Evolutionary conservation across 2,797 vertebrate genomes (phyloP).

Genomic region (Pristis pectinata): DNA sequence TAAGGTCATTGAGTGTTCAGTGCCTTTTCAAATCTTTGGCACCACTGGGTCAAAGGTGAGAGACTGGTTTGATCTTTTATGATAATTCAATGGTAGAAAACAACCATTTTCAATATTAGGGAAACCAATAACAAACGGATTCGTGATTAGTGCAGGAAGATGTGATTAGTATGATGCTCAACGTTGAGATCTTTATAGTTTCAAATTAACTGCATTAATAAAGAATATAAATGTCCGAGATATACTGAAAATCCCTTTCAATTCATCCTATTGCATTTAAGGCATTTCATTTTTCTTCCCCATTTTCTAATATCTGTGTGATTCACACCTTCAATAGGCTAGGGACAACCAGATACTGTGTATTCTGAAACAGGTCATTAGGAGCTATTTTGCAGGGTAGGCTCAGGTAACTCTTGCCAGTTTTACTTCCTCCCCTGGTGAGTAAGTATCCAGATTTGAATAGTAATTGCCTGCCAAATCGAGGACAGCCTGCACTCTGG

Average conservation of each 20-base stretch:
- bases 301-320: not conserved
- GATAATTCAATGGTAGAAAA: slow-evolving; percentile 37
- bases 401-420: not conserved
- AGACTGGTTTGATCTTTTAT: slow-evolving; percentile 29
- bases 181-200: not conserved
- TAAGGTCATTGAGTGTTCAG: slow-evolving; percentile 20
- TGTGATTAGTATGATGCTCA: slow-evolving; percentile 20
- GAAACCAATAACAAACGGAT: slow-evolving; percentile 20
- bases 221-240: not conserved
- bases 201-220: not conserved
- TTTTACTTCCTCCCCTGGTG: not conserved
- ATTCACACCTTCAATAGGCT: too few relatives aligned
- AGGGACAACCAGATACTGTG: not conserved
- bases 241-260: not conserved
- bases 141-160: not conserved
- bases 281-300: not conserved
- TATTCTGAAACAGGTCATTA: not conserved
- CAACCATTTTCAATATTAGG: not conserved
- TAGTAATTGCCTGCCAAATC: not conserved
- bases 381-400: not conserved
- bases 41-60: slow-evolving; percentile 38
- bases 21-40: slow-evolving; percentile 36
- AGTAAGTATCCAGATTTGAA: not conserved
- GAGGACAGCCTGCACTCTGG: not conserved
- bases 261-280: not conserved